These are phyloP conservation scores for Temnothorax longispinosus DNA, from an alignment of 1,140 invertebrate genomes.

Conservation along the genomic window DNA sequence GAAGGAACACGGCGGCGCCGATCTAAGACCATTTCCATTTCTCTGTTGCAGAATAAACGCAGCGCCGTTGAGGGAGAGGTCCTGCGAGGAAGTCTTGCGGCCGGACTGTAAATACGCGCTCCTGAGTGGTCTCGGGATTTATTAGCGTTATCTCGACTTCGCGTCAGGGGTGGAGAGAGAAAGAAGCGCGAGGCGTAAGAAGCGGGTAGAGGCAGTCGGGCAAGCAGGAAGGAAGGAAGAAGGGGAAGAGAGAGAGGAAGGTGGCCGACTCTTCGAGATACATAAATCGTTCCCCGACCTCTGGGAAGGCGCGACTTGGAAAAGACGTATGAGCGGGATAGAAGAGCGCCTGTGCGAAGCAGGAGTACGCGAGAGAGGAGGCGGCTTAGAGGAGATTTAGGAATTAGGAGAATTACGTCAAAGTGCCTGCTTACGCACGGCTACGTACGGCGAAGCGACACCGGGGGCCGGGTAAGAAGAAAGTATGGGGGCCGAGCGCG, in stretches of 20 bases:
- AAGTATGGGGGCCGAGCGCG: conserved; percentile 17
- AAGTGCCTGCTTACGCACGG: conserved; percentile 73
- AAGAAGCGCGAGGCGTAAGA: conserved; percentile 17
- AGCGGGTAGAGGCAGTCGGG: conserved; percentile 56
- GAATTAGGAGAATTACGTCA: conserved; percentile 74
- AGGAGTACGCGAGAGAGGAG: not conserved
- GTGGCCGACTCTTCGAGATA: conserved; percentile 63
- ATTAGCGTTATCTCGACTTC: conserved; percentile 60
- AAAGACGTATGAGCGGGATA: conserved; percentile 50
- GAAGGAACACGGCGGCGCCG: conserved; percentile 32
- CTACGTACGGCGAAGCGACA: conserved; percentile 58
- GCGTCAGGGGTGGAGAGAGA: not conserved
- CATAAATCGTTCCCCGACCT: conserved; percentile 70
- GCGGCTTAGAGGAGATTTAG: conserved; percentile 71
- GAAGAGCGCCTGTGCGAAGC: conserved; percentile 39
- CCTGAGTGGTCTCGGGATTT: conserved; percentile 70
- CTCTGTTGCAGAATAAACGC: conserved; percentile 76
- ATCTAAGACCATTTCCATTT: conserved; percentile 66
- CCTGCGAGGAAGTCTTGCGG: conserved; percentile 50
- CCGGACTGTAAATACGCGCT: conserved; percentile 72
- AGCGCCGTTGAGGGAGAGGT: conserved; percentile 52
- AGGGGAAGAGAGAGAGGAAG: conserved; percentile 25
- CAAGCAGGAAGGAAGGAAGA: conserved; percentile 44
- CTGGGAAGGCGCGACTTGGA: conserved; percentile 64
- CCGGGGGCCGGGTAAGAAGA: conserved; percentile 24